Evolutionary conservation across 2,888 invertebrate species (phyloP), one percentile per base, ranked within the genome.

Genomic region (Catocala nupta): DNA sequence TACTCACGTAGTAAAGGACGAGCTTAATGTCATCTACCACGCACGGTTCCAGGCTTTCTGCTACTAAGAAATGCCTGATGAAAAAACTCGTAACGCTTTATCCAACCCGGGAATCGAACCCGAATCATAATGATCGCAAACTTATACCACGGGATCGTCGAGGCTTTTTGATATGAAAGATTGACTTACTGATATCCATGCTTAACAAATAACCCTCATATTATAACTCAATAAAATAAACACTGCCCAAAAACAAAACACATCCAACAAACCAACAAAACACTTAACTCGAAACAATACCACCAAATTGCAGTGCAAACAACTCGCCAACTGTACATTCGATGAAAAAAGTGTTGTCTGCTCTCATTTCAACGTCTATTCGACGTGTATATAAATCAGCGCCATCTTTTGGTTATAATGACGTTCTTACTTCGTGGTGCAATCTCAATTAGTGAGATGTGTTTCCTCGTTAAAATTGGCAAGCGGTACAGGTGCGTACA

Each of bases 401-500:
- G 48, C 92, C 92, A 79, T 88, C 82, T 93, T 25, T 89, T 83
- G 91, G 92, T 77, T 81, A 86, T 92, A 91, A 92, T 89, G 91
- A 90, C 86, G 88, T 84, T 88, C 89, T 86, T 92, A 81, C 80
- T 77, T 72, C 81, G 82, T 87, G 90, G 92, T 89, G 92, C 91
- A 91, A 92, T 94, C 93, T 91, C 93, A 93, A 93, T 93, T 93
- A 93, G 92, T 87, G 78, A 86, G 86, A 89, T 90, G 90, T 88
- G 88, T 90, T 90, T 89, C 86, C 92, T 93, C 91, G 92, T 93
- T 93, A 93, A 92, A 92, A 90, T 90, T 83, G 84, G 79, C 81
- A 78, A 82, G 75, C 74, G 71, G 84, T 85, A 89, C 90, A 87
- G 81, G 83, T 76, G 70, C 77, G 89, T 89, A 88, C 85, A 74